Conservation (phyloP, 2,113 vertebrate genomes). For the Strix aluco region DNA sequence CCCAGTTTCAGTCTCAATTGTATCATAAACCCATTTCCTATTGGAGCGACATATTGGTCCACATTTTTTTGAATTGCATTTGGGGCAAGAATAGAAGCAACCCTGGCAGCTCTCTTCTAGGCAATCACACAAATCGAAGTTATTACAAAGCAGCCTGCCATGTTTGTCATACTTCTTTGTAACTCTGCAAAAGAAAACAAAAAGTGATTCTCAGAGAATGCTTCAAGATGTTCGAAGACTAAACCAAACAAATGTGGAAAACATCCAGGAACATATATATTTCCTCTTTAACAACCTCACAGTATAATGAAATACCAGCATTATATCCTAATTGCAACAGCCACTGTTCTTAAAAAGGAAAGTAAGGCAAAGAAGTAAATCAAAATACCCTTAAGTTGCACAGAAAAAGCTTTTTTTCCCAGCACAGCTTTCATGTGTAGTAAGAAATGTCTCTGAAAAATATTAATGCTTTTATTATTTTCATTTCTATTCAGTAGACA, state of each 20-base stretch:
- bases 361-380: background rate
- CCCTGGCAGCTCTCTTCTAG: constrained; percentile 76
- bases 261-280: background rate
- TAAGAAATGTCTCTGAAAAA: background rate
- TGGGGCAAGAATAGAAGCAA: constrained; percentile 82
- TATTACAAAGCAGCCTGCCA: constrained; percentile 68
- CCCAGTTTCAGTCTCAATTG: constrained; percentile 67
- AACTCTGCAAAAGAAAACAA: constrained; percentile 29
- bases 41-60: constrained; percentile 76
- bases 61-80: constrained; percentile 78
- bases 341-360: background rate
- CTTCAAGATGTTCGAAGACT: background rate
- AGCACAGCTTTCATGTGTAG: background rate
- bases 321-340: background rate
- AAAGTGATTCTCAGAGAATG: background rate
- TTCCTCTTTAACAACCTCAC: background rate
- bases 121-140: constrained; percentile 77
- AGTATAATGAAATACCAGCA: background rate
- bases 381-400: background rate
- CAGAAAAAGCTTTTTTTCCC: background rate
- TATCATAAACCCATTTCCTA: constrained; percentile 77
- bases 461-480: background rate
- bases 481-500: background rate
- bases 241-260: background rate
- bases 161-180: constrained; percentile 72